Evolutionary conservation across 2,797 vertebrate species (phyloP).

Genomic region (Erethizon dorsatum): DNA sequence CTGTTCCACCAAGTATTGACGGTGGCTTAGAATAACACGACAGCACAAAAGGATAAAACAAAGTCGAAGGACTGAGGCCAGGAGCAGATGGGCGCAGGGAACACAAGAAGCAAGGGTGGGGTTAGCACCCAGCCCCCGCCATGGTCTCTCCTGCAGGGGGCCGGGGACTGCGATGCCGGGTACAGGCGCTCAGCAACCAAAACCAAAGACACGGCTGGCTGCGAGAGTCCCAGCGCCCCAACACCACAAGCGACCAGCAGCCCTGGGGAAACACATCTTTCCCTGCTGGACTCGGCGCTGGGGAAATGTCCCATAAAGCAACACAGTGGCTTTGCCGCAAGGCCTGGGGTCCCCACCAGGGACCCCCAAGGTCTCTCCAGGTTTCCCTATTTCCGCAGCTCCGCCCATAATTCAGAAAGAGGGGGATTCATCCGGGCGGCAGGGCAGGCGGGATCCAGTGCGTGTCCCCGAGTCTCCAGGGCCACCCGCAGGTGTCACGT

Average conservation of each 20-base stretch:
- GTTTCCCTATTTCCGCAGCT: not conserved
- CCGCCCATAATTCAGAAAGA: not conserved
- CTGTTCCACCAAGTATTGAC: constrained; percentile 2
- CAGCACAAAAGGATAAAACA: constrained; percentile 25
- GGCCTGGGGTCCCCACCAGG: not conserved
- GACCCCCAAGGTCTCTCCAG: not conserved
- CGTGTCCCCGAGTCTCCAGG: not conserved
- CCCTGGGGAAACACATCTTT: not conserved
- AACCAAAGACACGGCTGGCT: not conserved
- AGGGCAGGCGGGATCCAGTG: not conserved
- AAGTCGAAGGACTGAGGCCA: constrained; percentile 29
- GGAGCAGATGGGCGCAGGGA: not conserved
- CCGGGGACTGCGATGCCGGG: not conserved
- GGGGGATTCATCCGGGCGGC: not conserved
- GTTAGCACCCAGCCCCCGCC: not conserved
- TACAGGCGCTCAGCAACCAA: constrained; percentile 48
- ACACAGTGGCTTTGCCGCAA: fast-evolving
- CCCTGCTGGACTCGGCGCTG: not conserved
- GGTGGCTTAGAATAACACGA: constrained; percentile 32
- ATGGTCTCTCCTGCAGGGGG: not conserved
- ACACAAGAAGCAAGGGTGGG: not conserved
- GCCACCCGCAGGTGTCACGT: not conserved
- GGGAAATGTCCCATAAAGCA: not conserved
- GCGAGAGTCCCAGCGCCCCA: not conserved
- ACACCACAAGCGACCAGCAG: not conserved